These are phyloP conservation scores for Dysmachus trigonus DNA, from an alignment of 2,888 invertebrate species.

Conservation along the genomic window DNA sequence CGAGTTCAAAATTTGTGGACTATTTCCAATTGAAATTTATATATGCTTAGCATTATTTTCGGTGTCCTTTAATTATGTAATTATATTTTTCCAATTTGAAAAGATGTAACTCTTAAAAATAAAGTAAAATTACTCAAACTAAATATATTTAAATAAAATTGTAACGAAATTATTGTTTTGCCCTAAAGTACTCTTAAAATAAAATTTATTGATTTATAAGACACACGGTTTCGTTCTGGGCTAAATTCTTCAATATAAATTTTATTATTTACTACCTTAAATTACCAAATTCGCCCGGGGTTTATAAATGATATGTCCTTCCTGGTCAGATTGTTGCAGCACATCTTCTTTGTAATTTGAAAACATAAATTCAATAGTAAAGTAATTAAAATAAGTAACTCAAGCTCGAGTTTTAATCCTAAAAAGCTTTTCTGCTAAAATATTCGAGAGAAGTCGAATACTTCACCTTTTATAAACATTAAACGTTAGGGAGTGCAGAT, in stretches of 20 bases:
- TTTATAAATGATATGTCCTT: neutral
- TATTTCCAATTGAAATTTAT: neutral
- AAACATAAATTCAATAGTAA: neutral
- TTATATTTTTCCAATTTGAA: neutral
- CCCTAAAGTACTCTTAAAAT: no score
- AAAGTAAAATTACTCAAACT: neutral
- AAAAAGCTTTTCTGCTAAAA: neutral
- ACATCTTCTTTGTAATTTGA: neutral
- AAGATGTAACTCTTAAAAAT: neutral
- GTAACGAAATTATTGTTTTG: no score
- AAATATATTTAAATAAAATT: no score
- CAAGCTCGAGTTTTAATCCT: neutral
- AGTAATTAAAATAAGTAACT: neutral
- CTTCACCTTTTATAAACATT: neutral
- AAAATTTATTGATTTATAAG: no score
- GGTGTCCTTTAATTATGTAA: neutral
- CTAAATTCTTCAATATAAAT: neutral
- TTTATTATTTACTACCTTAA: neutral
- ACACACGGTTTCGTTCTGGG: no score
- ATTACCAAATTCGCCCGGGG: neutral
- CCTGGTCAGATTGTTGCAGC: neutral
- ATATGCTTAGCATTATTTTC: neutral
- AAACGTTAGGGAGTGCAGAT: neutral
- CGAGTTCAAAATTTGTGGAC: neutral
- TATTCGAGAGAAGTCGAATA: neutral